Evolutionary conservation across 2,113 vertebrate species (phyloP).

Genomic region (Proterorhinus semilunaris): DNA sequence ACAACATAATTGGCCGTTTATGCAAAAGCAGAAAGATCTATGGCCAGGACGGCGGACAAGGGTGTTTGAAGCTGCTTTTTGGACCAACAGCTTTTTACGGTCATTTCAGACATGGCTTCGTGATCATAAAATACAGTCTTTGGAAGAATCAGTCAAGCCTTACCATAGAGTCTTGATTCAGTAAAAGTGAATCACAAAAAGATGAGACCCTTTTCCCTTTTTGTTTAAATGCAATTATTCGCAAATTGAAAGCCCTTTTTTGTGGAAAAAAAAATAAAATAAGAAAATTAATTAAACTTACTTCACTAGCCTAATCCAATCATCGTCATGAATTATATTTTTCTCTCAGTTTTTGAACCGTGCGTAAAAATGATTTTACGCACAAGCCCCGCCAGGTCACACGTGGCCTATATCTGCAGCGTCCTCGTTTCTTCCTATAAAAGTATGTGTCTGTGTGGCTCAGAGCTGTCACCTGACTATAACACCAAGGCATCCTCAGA

Average conservation of each 20-base stretch:
- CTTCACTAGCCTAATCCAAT: background rate
- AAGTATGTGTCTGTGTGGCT: background rate
- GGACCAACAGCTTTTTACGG: slow-evolving; percentile 7
- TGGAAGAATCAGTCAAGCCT: no score
- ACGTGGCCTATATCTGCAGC: background rate
- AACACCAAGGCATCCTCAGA: background rate
- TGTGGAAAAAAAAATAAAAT: no score
- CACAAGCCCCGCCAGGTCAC: background rate
- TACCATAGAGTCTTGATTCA: no score
- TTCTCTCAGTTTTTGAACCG: background rate
- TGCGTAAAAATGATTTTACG: background rate
- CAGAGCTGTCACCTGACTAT: background rate
- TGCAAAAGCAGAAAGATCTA: slow-evolving; percentile 59
- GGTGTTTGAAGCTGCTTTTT: slow-evolving; percentile 33
- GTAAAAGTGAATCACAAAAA: no score
- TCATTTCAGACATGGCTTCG: slow-evolving; percentile 18
- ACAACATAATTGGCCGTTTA: slow-evolving; percentile 59
- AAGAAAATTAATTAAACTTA: no score
- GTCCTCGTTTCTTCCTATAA: background rate
- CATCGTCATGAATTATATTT: background rate
- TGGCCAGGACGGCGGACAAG: slow-evolving; percentile 30
- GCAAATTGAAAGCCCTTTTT: no score
- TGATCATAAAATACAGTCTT: background rate
- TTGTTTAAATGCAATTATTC: no score
- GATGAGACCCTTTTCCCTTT: no score